Evolutionary conservation across 2,888 invertebrate species (phyloP).

Genomic region (Tinea pellionella): DNA sequence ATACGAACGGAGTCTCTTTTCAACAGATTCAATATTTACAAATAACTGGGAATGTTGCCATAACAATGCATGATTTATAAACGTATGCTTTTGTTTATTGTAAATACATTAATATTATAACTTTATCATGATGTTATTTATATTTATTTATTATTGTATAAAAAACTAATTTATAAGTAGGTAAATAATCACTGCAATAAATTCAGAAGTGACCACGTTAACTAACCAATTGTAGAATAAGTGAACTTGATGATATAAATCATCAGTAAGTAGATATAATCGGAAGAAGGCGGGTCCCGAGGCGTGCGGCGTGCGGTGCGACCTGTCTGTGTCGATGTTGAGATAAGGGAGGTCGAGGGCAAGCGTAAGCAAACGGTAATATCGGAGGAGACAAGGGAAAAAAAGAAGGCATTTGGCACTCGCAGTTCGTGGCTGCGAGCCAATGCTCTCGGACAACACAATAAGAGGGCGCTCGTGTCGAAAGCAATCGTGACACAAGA

Average conservation of each 20-base stretch:
- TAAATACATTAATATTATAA: not conserved
- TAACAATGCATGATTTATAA: conserved; percentile 4
- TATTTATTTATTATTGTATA: no score
- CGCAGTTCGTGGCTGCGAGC: conserved; percentile 43
- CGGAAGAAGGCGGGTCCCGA: conserved; percentile 14
- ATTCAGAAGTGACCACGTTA: not conserved
- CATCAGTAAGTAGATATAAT: conserved; percentile 19
- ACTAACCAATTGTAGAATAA: conserved; percentile 10
- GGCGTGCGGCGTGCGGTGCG: not conserved
- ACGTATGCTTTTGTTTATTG: not conserved
- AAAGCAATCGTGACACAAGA: conserved; percentile 37
- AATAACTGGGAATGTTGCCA: conserved; percentile 5
- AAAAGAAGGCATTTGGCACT: conserved; percentile 35
- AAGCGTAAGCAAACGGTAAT: conserved; percentile 47
- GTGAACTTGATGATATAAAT: conserved; percentile 19
- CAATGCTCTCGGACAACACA: conserved; percentile 50
- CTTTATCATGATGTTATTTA: not conserved
- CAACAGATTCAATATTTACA: conserved; percentile 10
- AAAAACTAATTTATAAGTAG: no score
- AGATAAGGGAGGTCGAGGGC: conserved; percentile 19
- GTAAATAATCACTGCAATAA: not conserved
- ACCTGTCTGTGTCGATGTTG: not conserved
- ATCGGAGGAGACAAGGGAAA: conserved; percentile 41
- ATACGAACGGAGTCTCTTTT: not conserved
- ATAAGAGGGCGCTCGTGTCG: conserved; percentile 45